Evolutionary conservation across 2,888 invertebrate species (phyloP).

Genomic region (Drosophila seclusa): DNA sequence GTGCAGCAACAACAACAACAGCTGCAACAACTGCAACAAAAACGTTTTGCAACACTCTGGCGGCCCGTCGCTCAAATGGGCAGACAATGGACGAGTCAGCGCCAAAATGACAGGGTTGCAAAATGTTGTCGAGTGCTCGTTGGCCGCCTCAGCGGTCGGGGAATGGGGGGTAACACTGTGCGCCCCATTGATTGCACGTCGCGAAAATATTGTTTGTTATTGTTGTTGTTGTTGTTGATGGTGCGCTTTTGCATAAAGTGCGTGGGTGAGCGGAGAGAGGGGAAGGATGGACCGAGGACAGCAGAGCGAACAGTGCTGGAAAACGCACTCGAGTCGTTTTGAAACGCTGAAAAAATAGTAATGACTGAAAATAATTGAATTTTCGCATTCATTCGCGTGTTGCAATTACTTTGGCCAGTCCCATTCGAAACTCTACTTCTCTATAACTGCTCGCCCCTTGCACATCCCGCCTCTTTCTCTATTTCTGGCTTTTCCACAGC

Average conservation of each 20-base stretch:
- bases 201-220: constrained; percentile 27
- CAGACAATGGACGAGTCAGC: constrained; percentile 43
- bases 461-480: neutral
- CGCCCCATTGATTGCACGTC: constrained; percentile 70
- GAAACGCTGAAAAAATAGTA: constrained; percentile 53
- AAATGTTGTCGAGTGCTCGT: constrained; percentile 10
- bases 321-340: constrained; percentile 52
- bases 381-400: constrained; percentile 71
- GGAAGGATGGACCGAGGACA: neutral
- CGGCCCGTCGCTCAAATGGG: constrained; percentile 36
- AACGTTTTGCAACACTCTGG: constrained; percentile 73
- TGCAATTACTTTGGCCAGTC: constrained; percentile 66
- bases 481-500: neutral
- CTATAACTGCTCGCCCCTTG: neutral
- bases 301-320: constrained; percentile 30
- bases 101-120: constrained; percentile 46
- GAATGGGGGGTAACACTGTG: constrained; percentile 6
- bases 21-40: constrained; percentile 33
- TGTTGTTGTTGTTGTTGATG: neutral
- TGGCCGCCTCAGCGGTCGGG: neutral
- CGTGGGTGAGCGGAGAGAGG: constrained; percentile 21
- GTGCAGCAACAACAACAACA: constrained; percentile 45
- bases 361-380: constrained; percentile 78
- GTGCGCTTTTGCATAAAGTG: constrained; percentile 46
- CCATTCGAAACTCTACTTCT: constrained; percentile 24